A percentile compares a stretch with the other conserved stretches of the same genome.
phyloP scores from a whole-genome alignment of 1,140 invertebrate genomes.

The Vanessa tameamea region DNA sequence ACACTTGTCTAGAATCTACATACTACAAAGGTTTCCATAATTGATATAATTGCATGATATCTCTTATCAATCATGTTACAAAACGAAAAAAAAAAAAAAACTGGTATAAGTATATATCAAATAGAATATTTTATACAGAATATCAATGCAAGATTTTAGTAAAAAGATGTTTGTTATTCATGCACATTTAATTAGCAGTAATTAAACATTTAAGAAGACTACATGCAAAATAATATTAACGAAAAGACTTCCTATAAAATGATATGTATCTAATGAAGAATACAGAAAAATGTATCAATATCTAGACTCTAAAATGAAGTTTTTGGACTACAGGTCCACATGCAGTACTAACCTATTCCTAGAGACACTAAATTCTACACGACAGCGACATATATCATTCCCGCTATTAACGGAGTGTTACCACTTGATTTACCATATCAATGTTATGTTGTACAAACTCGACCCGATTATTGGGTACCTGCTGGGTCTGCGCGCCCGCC shows the following conservation, averaged over 20 bases:
- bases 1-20: no score
- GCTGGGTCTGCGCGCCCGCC: constrained; percentile 51
- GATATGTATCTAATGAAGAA: background rate
- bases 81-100: no score
- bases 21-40: no score
- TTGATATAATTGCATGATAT: no score
- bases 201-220: constrained; percentile 1
- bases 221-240: constrained; percentile 20
- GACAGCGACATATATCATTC: constrained; percentile 59
- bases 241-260: constrained; percentile 5
- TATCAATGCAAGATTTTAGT: background rate
- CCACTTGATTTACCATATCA: constrained; percentile 74
- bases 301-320: background rate
- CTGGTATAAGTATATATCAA: background rate
- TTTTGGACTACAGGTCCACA: background rate
- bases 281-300: background rate
- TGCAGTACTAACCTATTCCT: constrained; percentile 10
- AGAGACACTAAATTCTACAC: constrained; percentile 40
- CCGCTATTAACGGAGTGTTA: constrained; percentile 58
- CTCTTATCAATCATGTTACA: no score
- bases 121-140: background rate
- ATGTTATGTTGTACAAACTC: constrained; percentile 79
- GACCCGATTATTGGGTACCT: constrained; percentile 79
- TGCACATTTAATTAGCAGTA: constrained; percentile 16
- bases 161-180: background rate